Percentiles rank a stretch among this genome's conserved stretches.
Evolutionary conservation across 2,797 vertebrate genomes (phyloP).

Genomic region (Sebastes kiyomatsui): DNA sequence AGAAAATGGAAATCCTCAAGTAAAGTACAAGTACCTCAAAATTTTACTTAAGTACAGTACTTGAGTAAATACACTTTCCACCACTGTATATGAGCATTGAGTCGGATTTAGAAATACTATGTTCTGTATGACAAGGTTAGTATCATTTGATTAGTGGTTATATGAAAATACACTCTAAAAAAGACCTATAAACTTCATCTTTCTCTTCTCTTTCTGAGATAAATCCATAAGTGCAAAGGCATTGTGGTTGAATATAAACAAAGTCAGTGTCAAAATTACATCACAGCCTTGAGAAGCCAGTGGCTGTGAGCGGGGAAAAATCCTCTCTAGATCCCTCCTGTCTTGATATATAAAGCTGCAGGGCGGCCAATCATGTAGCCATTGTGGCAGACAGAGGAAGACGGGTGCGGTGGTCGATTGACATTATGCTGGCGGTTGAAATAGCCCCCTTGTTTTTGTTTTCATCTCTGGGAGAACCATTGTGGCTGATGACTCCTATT

Average conservation of each 20-base stretch:
- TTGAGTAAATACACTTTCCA: too few species aligned
- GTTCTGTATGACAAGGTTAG: neutral
- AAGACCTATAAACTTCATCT: neutral
- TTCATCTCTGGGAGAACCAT: slow-evolving; percentile 81
- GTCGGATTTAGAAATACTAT: slow-evolving; percentile 28
- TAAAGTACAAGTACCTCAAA: too few species aligned
- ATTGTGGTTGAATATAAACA: slow-evolving; percentile 34
- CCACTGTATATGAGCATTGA: slow-evolving; percentile 9
- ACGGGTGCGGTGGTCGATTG: slow-evolving; percentile 72
- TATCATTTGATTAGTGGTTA: neutral
- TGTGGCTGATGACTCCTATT: slow-evolving; percentile 85
- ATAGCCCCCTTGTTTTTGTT: slow-evolving; percentile 83
- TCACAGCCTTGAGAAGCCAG: slow-evolving; percentile 26
- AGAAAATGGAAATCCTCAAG: too few species aligned
- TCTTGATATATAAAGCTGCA: slow-evolving; percentile 59
- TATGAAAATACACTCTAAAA: neutral
- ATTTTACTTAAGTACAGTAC: too few species aligned
- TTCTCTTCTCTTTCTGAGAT: neutral
- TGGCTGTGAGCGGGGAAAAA: slow-evolving; percentile 52
- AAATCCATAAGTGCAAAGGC: neutral
- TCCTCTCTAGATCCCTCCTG: slow-evolving; percentile 30
- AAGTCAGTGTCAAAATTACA: slow-evolving; percentile 43
- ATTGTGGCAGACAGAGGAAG: slow-evolving; percentile 55
- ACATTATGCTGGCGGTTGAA: slow-evolving; percentile 80
- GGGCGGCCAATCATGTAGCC: slow-evolving; percentile 57